These are phyloP conservation scores for Cephalopterus ornatus DNA, from an alignment of 2,113 vertebrate species.

Conservation along the genomic window DNA sequence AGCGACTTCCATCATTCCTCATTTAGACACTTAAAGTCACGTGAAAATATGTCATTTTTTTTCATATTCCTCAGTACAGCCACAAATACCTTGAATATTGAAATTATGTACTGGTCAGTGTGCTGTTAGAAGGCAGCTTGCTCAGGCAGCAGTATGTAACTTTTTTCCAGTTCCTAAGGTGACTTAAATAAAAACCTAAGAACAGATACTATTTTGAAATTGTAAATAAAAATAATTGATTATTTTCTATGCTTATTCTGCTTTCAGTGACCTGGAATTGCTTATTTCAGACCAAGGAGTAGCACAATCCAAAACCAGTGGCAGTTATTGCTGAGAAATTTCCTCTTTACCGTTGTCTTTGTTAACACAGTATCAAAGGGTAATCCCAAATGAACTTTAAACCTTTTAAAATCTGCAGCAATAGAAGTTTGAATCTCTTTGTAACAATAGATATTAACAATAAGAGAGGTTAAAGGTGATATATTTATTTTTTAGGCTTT, in stretches of 20 bases:
- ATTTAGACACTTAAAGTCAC: not conserved
- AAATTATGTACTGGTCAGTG: not conserved
- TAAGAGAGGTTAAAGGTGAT: not conserved
- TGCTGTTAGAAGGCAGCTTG: not conserved
- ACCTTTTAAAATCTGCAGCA: not conserved
- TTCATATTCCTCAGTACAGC: not conserved
- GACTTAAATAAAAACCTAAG: not conserved
- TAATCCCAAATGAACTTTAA: not conserved
- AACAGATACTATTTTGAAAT: not conserved
- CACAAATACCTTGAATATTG: not conserved
- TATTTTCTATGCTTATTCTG: not conserved
- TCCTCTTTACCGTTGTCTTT: not conserved
- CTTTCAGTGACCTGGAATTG: not conserved
- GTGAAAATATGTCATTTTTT: not conserved
- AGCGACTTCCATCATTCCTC: not conserved
- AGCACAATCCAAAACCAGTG: not conserved
- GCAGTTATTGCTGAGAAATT: constrained; percentile 7
- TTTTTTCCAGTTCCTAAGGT: not conserved
- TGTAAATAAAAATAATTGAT: not conserved
- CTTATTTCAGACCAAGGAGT: not conserved
- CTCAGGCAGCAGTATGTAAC: not conserved
- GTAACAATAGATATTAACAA: not conserved
- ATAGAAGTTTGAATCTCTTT: not conserved
- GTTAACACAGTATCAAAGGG: not conserved
- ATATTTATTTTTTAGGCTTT: not conserved